Conservation (phyloP, 2,113 vertebrate species). For the Dendrocopos noguchii region DNA sequence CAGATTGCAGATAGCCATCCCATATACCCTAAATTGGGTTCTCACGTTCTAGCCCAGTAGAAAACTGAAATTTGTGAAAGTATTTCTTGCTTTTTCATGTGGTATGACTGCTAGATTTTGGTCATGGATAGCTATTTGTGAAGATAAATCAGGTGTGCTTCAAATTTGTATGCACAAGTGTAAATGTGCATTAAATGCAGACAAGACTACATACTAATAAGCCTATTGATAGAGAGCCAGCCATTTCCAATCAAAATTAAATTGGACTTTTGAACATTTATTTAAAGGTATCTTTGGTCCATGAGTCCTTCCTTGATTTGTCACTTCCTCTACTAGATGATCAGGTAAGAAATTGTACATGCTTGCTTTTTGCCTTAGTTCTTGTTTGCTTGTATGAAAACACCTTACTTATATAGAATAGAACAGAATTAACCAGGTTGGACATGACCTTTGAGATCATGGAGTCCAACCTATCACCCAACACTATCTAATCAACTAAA, state of each 20-base stretch:
- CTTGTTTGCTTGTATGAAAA: not conserved
- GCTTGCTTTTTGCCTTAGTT: not conserved
- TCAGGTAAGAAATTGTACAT: slow-evolving; percentile 80
- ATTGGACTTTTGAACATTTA: not conserved
- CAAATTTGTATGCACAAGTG: not conserved
- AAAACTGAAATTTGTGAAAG: not conserved
- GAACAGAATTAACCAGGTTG: too few relatives aligned
- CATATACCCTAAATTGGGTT: not conserved
- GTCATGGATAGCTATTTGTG: not conserved
- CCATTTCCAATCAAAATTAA: not conserved
- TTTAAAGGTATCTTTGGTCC: slow-evolving; percentile 91
- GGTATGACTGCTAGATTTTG: not conserved
- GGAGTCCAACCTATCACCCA: too few relatives aligned
- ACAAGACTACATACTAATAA: not conserved
- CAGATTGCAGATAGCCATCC: not conserved
- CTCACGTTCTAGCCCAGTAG: not conserved
- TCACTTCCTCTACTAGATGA: slow-evolving; percentile 92
- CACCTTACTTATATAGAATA: not conserved
- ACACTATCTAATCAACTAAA: too few relatives aligned
- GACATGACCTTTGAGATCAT: too few relatives aligned
- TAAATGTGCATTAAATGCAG: not conserved
- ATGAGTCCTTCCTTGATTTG: slow-evolving; percentile 95
- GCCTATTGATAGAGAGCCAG: not conserved
- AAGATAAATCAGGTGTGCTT: not conserved
- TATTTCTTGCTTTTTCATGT: not conserved